These are phyloP conservation scores for Eospalax fontanierii DNA, from an alignment of 2,797 vertebrate species.

Conservation along the genomic window DNA sequence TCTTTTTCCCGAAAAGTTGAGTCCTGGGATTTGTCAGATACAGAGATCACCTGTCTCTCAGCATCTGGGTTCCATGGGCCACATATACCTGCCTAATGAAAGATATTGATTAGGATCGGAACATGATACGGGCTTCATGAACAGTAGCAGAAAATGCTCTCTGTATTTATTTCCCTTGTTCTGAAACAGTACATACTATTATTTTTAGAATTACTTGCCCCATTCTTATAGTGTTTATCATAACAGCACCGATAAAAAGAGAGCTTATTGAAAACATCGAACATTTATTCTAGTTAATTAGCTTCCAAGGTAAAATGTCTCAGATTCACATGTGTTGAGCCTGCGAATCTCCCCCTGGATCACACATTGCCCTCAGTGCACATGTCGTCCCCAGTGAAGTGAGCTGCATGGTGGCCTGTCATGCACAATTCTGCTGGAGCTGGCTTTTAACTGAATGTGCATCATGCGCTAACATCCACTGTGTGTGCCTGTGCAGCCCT, in stretches of 20 bases:
- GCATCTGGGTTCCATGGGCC: neutral
- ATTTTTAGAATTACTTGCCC: neutral
- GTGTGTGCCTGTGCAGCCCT: slow-evolving; percentile 85
- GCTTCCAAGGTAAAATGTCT: slow-evolving; percentile 38
- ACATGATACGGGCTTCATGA: neutral
- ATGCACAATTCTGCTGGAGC: slow-evolving; percentile 81
- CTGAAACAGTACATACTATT: neutral
- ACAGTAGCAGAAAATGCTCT: neutral
- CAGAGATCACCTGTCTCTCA: neutral
- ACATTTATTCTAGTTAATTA: neutral
- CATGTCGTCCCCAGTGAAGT: slow-evolving; percentile 61
- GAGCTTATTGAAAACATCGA: neutral
- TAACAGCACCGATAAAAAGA: neutral
- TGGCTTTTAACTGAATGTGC: slow-evolving; percentile 77
- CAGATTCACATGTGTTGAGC: slow-evolving; percentile 26
- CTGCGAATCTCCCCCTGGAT: slow-evolving; percentile 67
- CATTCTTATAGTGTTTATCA: neutral
- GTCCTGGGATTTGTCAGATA: neutral
- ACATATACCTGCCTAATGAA: neutral
- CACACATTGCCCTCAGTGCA: slow-evolving; percentile 67
- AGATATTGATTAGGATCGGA: neutral
- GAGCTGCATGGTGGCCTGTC: slow-evolving; percentile 79
- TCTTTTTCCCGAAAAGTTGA: slow-evolving; percentile 8
- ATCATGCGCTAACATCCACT: slow-evolving; percentile 77
- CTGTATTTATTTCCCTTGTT: neutral